These are phyloP conservation scores for Mayetiola destructor DNA, from an alignment of 2,888 invertebrate species.

Conservation along the genomic window DNA sequence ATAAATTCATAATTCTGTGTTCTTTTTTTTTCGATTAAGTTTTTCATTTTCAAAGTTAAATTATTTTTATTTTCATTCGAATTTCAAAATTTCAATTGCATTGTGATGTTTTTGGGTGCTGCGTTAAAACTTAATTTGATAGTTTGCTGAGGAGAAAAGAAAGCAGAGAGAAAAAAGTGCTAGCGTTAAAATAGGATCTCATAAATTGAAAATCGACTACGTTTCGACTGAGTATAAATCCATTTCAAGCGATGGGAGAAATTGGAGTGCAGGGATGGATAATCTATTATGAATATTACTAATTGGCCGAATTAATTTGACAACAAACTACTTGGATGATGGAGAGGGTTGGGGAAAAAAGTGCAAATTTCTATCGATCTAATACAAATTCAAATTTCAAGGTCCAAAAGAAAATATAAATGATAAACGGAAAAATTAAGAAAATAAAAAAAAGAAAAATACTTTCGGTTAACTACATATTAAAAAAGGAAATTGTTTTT, in stretches of 20 bases:
- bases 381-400: neutral
- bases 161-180: constrained; percentile 8
- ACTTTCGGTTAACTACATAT: neutral
- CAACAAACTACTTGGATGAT: neutral
- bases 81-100: neutral
- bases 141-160: constrained; percentile 7
- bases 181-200: neutral
- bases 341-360: neutral
- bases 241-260: too few relatives aligned
- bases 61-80: too few relatives aligned
- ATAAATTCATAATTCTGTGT: too few relatives aligned
- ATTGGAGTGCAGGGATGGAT: too few relatives aligned
- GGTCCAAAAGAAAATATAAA: neutral
- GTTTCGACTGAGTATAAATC: too few relatives aligned
- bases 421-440: neutral
- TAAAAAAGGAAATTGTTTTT: neutral
- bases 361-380: neutral
- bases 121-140: constrained; percentile 4
- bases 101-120: constrained; percentile 6
- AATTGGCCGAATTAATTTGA: neutral
- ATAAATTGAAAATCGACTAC: too few relatives aligned
- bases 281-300: neutral
- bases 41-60: too few relatives aligned
- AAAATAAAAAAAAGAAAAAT: neutral
- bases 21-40: too few relatives aligned